Conservation (phyloP, 1,140 invertebrate species). For the Sminthurides bifidus region DNA sequence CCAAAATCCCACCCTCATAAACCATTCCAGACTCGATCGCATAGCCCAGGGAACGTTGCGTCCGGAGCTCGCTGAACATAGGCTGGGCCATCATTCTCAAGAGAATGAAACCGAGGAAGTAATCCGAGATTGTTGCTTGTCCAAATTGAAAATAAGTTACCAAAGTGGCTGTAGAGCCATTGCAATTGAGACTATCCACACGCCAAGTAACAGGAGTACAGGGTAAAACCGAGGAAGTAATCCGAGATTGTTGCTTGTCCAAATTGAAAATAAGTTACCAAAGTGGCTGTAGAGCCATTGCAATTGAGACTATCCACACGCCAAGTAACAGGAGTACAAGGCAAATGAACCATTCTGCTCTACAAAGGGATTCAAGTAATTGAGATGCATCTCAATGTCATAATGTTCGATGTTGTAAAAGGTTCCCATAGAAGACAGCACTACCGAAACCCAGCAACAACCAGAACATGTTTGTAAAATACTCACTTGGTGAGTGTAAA, state of each 20-base stretch:
- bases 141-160: background rate
- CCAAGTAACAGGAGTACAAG: background rate
- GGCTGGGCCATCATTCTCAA: background rate
- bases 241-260: too few relatives aligned
- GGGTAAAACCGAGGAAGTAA: background rate
- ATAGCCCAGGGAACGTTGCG: background rate
- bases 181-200: background rate
- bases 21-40: background rate
- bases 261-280: conserved; percentile 1
- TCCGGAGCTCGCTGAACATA: background rate
- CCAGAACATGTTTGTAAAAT: background rate
- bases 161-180: background rate
- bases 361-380: background rate
- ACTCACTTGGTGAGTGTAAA: background rate
- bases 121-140: too few relatives aligned
- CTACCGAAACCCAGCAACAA: background rate
- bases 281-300: background rate
- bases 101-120: background rate
- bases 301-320: background rate
- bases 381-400: background rate
- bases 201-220: background rate
- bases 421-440: background rate
- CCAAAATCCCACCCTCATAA: background rate
- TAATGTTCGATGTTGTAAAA: background rate
- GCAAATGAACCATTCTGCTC: background rate